Evolutionary conservation across 1,140 invertebrate genomes (phyloP).

Genomic region (Lepidostoma basale): DNA sequence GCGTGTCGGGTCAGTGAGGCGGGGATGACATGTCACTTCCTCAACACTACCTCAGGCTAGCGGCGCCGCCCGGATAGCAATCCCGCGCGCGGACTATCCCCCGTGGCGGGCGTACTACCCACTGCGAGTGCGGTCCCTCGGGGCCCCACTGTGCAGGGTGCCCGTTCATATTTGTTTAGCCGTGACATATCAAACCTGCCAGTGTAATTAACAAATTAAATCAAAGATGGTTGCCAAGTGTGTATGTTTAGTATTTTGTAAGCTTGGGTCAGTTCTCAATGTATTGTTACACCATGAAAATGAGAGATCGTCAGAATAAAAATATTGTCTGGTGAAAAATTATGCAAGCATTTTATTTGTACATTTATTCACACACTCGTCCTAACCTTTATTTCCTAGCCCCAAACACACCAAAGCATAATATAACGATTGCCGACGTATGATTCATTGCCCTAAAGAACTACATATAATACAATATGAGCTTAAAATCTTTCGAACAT

Average conservation of each 20-base stretch:
- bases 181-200: conserved; percentile 46
- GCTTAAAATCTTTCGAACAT: too few species aligned
- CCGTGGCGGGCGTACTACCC: not conserved
- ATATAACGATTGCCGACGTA: not conserved
- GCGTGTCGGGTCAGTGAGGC: conserved; percentile 31
- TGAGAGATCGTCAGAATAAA: conserved; percentile 46
- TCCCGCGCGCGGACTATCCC: not conserved
- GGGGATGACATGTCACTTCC: conserved; percentile 38
- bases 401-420: too few species aligned
- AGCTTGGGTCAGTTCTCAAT: conserved; percentile 46
- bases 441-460: not conserved
- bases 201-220: conserved; percentile 40
- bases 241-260: conserved; percentile 48
- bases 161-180: conserved; percentile 17
- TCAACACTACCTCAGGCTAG: conserved; percentile 25
- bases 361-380: not conserved
- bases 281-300: conserved; percentile 46
- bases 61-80: not conserved
- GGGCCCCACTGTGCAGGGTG: conserved; percentile 23
- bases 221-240: conserved; percentile 46
- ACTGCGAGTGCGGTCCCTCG: not conserved
- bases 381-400: too few species aligned
- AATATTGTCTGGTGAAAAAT: conserved; percentile 46
- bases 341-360: conserved; percentile 38
- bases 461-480: not conserved